Evolutionary conservation across 2,888 invertebrate species (phyloP).

Genomic region (Pristionchus exspectatus): DNA sequence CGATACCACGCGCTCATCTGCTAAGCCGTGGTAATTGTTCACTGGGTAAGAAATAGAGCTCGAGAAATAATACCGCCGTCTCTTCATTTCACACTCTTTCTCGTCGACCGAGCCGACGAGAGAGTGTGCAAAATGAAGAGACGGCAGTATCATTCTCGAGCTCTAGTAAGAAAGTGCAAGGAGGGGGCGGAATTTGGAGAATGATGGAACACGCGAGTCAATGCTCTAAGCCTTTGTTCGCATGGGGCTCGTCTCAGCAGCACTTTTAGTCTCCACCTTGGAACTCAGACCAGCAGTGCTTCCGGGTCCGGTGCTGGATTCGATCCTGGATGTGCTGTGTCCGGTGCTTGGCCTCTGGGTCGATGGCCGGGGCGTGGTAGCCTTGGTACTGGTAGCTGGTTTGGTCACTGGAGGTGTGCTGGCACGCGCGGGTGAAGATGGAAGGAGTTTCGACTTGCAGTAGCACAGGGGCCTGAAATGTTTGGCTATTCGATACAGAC

Average conservation of each 20-base stretch:
- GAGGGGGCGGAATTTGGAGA: no score
- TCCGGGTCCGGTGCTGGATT: background rate
- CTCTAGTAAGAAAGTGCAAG: no score
- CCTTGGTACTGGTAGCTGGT: background rate
- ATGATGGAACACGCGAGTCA: no score
- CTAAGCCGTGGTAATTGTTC: background rate
- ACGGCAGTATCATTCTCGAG: no score
- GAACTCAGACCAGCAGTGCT: background rate
- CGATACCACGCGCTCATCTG: background rate
- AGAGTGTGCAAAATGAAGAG: no score
- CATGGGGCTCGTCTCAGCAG: no score
- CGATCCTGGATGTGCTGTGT: no score
- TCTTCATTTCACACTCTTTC: no score
- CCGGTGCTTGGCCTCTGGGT: background rate
- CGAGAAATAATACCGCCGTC: background rate
- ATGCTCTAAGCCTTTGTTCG: no score
- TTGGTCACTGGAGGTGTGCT: constrained; percentile 5
- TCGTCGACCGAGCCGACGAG: no score
- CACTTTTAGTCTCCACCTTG: no score
- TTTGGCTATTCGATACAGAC: background rate
- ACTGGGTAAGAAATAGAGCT: background rate
- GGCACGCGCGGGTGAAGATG: background rate
- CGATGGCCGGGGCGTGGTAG: background rate
- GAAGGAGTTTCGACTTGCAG: constrained; percentile 23
- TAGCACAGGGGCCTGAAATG: constrained; percentile 25